Percentiles rank a stretch among this genome's conserved stretches.
Conservation (phyloP, 2,113 vertebrate species). For the Numida meleagris region DNA sequence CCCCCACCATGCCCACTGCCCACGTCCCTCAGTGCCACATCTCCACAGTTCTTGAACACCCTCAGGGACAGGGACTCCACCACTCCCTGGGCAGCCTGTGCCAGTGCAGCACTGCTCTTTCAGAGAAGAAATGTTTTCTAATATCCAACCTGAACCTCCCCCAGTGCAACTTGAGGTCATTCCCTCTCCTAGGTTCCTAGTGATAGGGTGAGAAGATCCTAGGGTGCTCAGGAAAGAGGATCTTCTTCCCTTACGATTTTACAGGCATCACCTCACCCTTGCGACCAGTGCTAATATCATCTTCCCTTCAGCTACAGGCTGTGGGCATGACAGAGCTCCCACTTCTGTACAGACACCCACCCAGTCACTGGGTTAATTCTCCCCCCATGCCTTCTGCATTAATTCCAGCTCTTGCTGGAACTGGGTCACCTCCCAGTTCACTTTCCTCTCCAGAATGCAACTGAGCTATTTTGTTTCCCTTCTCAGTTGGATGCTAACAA, state of each 20-base stretch:
- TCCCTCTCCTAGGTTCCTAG: no score
- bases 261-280: not conserved
- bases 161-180: no score
- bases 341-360: not conserved
- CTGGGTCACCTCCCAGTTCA: slow-evolving; percentile 34
- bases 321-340: not conserved
- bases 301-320: not conserved
- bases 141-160: no score
- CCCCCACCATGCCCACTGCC: no score
- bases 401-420: slow-evolving; percentile 18
- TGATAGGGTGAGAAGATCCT: no score
- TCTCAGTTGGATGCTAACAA: not conserved
- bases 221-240: no score
- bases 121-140: no score
- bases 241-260: not conserved
- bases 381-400: not conserved
- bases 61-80: no score
- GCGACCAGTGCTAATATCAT: not conserved
- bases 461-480: slow-evolving; percentile 1
- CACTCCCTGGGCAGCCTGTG: no score
- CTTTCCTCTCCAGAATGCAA: not conserved
- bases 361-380: not conserved
- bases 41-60: no score
- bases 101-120: no score
- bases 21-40: no score